These are phyloP conservation scores for Corythucha ciliata DNA, from an alignment of 2,888 invertebrate genomes.

Conservation along the genomic window DNA sequence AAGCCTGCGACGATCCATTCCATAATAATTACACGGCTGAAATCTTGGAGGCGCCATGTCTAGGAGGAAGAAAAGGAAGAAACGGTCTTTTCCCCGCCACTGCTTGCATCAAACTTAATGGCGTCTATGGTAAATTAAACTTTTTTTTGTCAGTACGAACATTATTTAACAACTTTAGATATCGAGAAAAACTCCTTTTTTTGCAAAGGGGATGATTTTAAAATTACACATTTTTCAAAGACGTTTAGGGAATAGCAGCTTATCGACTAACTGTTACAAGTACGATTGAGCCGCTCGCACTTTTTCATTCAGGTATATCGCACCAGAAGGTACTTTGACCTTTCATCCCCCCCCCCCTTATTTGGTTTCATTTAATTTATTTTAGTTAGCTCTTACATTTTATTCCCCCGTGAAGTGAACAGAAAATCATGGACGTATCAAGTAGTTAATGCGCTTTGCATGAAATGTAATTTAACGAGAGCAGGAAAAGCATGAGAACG, in stretches of 20 bases:
- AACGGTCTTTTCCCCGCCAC: constrained; percentile 94
- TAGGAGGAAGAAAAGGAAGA: constrained; percentile 86
- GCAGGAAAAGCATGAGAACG: neutral
- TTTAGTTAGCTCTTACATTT: neutral
- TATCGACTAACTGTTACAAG: neutral
- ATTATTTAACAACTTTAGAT: neutral
- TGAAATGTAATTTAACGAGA: neutral
- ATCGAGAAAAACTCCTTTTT: neutral
- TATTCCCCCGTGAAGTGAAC: neutral
- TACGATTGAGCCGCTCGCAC: constrained; percentile 1
- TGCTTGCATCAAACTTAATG: constrained; percentile 91
- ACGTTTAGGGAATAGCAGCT: neutral
- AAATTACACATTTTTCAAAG: neutral
- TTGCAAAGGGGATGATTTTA: neutral
- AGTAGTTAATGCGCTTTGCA: constrained; percentile 3
- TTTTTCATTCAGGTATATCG: neutral
- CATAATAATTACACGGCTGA: constrained; percentile 80
- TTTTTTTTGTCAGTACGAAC: too few species aligned
- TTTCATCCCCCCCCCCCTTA: neutral
- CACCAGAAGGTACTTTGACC: neutral
- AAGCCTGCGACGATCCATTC: constrained; percentile 89
- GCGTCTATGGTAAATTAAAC: constrained; percentile 61
- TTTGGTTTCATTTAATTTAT: neutral
- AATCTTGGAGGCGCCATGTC: constrained; percentile 82
- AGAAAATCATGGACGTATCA: neutral